phyloP scores from a whole-genome alignment of 2,797 vertebrate species.

The Gambusia yucatana region DNA sequence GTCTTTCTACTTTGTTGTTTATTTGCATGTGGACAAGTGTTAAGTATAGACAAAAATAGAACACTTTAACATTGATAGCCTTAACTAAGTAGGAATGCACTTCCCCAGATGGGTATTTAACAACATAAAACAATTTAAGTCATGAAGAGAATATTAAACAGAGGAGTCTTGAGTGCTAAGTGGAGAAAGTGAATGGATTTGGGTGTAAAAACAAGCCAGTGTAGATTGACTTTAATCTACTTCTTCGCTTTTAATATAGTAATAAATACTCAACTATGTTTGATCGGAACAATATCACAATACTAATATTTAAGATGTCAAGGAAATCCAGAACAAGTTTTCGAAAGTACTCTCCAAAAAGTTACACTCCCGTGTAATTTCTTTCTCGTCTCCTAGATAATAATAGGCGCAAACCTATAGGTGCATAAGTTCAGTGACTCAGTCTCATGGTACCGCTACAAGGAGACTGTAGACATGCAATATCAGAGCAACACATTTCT shows the following conservation, averaged over 20 bases:
- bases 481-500: too few species aligned
- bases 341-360: neutral
- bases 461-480: too few species aligned
- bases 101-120: too few species aligned
- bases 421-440: too few species aligned
- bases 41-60: too few species aligned
- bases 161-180: slow-evolving; percentile 9
- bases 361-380: neutral
- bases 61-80: too few species aligned
- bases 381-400: neutral
- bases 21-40: too few species aligned
- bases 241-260: slow-evolving; percentile 6
- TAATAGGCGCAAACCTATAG: too few species aligned
- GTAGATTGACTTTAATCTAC: slow-evolving; percentile 18
- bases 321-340: neutral
- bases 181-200: slow-evolving; percentile 8
- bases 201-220: slow-evolving; percentile 21
- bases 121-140: neutral
- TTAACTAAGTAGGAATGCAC: too few species aligned
- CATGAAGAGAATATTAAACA: slow-evolving; percentile 8
- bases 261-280: neutral
- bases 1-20: neutral
- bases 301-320: neutral
- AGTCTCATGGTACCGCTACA: too few species aligned
- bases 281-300: neutral